These are phyloP conservation scores for Merluccius polli DNA, from an alignment of 2,797 vertebrate species.

Conservation along the genomic window DNA sequence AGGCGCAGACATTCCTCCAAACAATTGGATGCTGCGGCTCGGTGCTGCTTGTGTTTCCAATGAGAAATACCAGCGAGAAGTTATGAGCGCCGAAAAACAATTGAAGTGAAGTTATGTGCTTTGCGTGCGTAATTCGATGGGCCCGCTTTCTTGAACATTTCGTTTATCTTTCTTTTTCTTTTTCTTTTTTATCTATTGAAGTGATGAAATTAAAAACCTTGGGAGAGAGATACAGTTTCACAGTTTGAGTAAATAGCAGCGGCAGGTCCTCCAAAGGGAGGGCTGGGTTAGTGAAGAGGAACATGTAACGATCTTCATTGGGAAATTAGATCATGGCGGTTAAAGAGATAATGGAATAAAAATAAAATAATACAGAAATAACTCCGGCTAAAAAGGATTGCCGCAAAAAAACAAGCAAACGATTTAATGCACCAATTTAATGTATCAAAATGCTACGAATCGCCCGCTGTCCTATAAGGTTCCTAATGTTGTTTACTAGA, in stretches of 20 bases:
- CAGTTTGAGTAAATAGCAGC: neutral
- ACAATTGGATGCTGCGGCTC: constrained; percentile 41
- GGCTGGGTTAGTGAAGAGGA: neutral
- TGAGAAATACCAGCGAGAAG: constrained; percentile 14
- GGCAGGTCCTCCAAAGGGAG: neutral
- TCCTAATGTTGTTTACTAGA: neutral
- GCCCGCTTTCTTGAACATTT: neutral
- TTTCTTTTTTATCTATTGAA: neutral
- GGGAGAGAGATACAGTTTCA: neutral
- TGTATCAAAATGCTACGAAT: neutral
- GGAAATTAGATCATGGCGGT: neutral
- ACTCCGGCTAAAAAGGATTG: neutral
- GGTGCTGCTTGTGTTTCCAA: constrained; percentile 14
- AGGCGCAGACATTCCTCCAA: constrained; percentile 42
- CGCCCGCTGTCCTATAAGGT: neutral
- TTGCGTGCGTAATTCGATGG: neutral
- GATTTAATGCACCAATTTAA: neutral
- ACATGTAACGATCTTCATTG: neutral
- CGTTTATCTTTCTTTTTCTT: no score
- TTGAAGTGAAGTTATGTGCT: neutral
- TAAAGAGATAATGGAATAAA: neutral
- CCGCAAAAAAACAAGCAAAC: neutral
- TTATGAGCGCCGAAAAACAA: neutral
- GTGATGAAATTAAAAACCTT: neutral
- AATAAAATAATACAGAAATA: neutral